Conservation (phyloP, 2,113 vertebrate genomes). For the Bufo gargarizans region DNA sequence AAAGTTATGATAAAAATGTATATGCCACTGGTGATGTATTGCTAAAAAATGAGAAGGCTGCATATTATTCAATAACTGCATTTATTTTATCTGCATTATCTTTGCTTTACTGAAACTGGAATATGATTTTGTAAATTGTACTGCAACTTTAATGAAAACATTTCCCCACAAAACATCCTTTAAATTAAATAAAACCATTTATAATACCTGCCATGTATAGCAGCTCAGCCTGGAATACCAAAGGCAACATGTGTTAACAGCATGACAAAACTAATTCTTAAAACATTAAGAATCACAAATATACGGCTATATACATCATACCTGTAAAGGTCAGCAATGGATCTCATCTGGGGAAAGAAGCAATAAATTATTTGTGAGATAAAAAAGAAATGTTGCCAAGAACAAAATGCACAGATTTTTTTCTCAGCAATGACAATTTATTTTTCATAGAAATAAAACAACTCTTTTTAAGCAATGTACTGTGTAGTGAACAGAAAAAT, state of each 20-base stretch:
- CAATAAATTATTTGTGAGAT: constrained; percentile 84
- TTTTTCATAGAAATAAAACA: constrained; percentile 84
- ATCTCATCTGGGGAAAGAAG: constrained; percentile 71
- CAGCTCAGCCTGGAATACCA: not conserved
- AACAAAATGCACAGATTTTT: constrained; percentile 82
- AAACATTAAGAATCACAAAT: constrained; percentile 60
- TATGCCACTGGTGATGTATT: constrained; percentile 52
- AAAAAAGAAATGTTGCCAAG: constrained; percentile 81
- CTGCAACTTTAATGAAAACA: constrained; percentile 42
- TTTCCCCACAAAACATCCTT: constrained; percentile 23
- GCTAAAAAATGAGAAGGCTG: constrained; percentile 45
- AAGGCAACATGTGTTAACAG: constrained; percentile 59
- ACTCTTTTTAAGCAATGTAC: constrained; percentile 72
- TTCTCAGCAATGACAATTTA: constrained; percentile 78
- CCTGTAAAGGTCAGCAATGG: constrained; percentile 74
- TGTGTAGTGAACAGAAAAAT: constrained; percentile 75
- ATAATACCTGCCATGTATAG: constrained; percentile 23
- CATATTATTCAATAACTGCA: constrained; percentile 45
- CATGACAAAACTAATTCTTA: constrained; percentile 61
- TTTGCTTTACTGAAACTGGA: constrained; percentile 46
- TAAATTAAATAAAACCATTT: constrained; percentile 46
- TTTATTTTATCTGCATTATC: constrained; percentile 43
- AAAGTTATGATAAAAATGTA: constrained; percentile 50
- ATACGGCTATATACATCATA: constrained; percentile 58
- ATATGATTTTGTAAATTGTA: constrained; percentile 38